A percentile compares a stretch with the other conserved stretches of the same genome.
Evolutionary conservation across 2,888 invertebrate species (phyloP).

Genomic region (Polymixis flavicincta): DNA sequence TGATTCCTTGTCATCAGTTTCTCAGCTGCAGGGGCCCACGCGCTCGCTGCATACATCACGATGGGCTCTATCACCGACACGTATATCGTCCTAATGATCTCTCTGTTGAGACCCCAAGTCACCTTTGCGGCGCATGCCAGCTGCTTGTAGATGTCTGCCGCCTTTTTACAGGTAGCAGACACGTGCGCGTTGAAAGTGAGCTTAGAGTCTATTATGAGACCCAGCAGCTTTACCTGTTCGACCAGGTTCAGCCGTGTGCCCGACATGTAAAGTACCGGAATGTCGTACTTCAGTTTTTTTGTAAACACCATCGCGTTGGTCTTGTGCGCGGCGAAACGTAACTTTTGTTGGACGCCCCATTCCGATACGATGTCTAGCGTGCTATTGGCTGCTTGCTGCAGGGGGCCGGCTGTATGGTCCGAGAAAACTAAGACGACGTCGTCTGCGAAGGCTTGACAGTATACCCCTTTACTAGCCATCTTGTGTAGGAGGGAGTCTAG

Average conservation of each 20-base stretch:
- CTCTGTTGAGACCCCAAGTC: not conserved
- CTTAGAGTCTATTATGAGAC: not conserved
- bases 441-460: conserved; percentile 33
- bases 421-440: conserved; percentile 22
- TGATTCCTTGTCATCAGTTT: not conserved
- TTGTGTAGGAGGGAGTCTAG: conserved; percentile 16
- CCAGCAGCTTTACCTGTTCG: not conserved
- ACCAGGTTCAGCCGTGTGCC: not conserved
- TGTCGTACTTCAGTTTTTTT: not conserved
- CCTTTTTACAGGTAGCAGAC: not conserved
- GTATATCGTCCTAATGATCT: not conserved
- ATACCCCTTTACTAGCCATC: not conserved
- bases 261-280: not conserved
- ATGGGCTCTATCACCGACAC: conserved; percentile 19
- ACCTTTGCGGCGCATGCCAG: not conserved
- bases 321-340: not conserved
- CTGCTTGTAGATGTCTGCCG: not conserved
- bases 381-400: conserved; percentile 9
- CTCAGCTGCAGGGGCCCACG: conserved; percentile 4
- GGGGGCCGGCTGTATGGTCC: not conserved
- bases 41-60: conserved; percentile 10
- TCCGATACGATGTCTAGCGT: conserved; percentile 2
- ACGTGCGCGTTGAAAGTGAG: not conserved
- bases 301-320: not conserved
- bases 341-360: conserved; percentile 2